These are phyloP conservation scores for Hyles vespertilio DNA, from an alignment of 1,140 invertebrate species.

Conservation along the genomic window DNA sequence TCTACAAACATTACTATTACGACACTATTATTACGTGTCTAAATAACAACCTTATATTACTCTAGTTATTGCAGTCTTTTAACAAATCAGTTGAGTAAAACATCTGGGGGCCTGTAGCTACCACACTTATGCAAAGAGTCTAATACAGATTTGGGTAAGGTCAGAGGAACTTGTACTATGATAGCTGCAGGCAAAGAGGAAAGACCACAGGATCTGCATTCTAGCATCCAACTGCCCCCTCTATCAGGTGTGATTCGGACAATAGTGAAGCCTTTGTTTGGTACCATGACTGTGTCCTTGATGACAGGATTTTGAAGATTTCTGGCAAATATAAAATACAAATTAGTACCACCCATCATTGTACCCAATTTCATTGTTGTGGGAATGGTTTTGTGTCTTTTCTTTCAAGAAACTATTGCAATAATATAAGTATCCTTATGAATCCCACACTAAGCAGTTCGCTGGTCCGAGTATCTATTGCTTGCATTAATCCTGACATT, in stretches of 20 bases:
- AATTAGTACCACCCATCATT: no score
- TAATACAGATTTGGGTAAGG: slow-evolving; percentile 54
- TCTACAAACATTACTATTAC: not conserved
- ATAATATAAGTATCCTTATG: no score
- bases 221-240: slow-evolving; percentile 72
- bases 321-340: slow-evolving; percentile 35
- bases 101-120: slow-evolving; percentile 65
- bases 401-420: no score
- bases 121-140: slow-evolving; percentile 68
- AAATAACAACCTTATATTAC: not conserved
- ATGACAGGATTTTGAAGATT: slow-evolving; percentile 61
- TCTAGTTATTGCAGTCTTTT: not conserved
- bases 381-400: no score
- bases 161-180: slow-evolving; percentile 56
- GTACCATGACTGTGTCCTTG: slow-evolving; percentile 77
- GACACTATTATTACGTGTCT: not conserved
- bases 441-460: no score
- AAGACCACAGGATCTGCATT: slow-evolving; percentile 64
- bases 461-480: no score
- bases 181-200: slow-evolving; percentile 61
- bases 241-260: slow-evolving; percentile 72
- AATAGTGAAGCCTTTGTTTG: slow-evolving; percentile 76
- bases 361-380: no score
- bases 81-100: slow-evolving; percentile 52
- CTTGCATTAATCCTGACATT: no score